A percentile compares a stretch with the other conserved stretches of the same genome.
Evolutionary conservation across 2,113 vertebrate species (phyloP).

Genomic region (Paralichthys olivaceus): DNA sequence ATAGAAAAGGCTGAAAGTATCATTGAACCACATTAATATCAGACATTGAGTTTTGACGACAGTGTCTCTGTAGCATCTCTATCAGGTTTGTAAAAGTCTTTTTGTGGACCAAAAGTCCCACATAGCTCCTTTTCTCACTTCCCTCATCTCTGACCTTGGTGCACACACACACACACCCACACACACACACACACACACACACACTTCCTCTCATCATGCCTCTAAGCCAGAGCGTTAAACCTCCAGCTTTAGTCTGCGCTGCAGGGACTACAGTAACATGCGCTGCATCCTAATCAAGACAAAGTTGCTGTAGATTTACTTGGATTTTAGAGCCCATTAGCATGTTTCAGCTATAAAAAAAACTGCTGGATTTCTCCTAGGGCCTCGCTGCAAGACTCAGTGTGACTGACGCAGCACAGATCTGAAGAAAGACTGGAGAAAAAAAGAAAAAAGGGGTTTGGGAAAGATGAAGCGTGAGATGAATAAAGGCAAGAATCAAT

Average conservation of each 20-base stretch:
- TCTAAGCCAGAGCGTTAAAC: slow-evolving; percentile 10
- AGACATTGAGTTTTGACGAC: no score
- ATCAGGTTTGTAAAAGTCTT: not conserved
- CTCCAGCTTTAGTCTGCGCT: slow-evolving; percentile 18
- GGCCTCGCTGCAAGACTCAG: slow-evolving; percentile 36
- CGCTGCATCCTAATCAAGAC: slow-evolving; percentile 51
- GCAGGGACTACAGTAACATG: slow-evolving; percentile 26
- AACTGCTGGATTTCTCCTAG: slow-evolving; percentile 46
- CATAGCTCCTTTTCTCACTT: slow-evolving; percentile 3
- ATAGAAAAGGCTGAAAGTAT: no score
- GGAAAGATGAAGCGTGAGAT: slow-evolving; percentile 36
- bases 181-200: slow-evolving; percentile 25
- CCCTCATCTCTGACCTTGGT: slow-evolving; percentile 1
- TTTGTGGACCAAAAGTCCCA: not conserved
- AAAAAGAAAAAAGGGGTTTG: slow-evolving; percentile 1
- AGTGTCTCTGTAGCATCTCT: no score
- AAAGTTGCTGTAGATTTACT: slow-evolving; percentile 32
- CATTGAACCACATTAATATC: no score
- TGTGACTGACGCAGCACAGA: slow-evolving; percentile 40
- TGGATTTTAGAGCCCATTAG: slow-evolving; percentile 33
- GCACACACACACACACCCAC: not conserved
- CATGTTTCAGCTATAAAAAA: slow-evolving; percentile 37
- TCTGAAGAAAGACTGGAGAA: slow-evolving; percentile 25
- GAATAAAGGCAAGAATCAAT: slow-evolving; percentile 42
- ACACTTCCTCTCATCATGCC: slow-evolving; percentile 1